Base-by-base conservation (phyloP, 2,888 invertebrate species). In the Drosophila robusta region DNA sequence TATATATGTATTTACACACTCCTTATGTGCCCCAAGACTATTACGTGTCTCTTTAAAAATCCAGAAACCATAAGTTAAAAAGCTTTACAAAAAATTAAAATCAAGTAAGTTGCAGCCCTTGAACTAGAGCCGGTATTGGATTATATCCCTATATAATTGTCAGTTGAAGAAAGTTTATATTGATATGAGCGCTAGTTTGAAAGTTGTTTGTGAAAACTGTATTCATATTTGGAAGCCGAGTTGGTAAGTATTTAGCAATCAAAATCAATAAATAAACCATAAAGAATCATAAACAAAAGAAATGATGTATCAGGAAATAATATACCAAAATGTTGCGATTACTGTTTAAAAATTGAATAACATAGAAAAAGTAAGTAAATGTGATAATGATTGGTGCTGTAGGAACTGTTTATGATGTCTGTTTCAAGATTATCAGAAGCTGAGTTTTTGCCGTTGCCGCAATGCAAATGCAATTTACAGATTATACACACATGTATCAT, bases 371-470 rank as follows among this genome's bases (percentile, higher is more conserved):
- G 22, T 9, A 68, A 54, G 51, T 39, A 55, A 62, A 61, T 64
- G 57, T 66, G 65, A 73, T 60, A 69, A 70, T 73, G 76, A 65
- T 63, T 54, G 36, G 61, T 76, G 77, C 56, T 65, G 60, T 44
- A 47, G 56, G 41, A 52, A 34, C 16, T 39, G 64, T 54, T 38
- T 26, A 46, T 49, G 32, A 61, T 72, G 54, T 55, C 57, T 65
- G 51, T 58, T 66, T 55, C 26, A 45, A 52, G 24, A 39, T 24
- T n/a, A 54, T 52, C 56, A 58, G 49, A 64, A 60, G 65, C 50
- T 54, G 45, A 49, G 18, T 60, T 26, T 34, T 58, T 56, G 58
- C 50, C 22, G n/a, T 41, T 45, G 49, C 55, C 36, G 52, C 47
- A 39, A 24, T 52, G 42, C 46, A 41, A 36, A 51, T 68, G 60